Base-by-base conservation (phyloP, 1,140 invertebrate species). In the Yoshiicerus persimilis region DNA sequence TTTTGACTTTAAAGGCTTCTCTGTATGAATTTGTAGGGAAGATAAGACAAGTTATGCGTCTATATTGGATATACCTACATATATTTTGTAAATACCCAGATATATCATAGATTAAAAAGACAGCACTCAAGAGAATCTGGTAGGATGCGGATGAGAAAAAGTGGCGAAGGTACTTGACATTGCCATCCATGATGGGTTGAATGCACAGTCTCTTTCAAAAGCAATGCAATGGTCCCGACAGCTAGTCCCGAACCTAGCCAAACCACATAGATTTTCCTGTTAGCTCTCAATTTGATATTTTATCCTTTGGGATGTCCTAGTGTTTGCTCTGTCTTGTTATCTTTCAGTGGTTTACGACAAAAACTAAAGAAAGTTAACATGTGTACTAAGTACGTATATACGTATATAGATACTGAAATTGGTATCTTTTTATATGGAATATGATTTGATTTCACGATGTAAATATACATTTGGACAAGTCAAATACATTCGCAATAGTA, bases 241-340 rank as follows among this genome's bases (percentile, higher is more conserved):
- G 32, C 32, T 36, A 80, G 38, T 38, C 75, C 75, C 34, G 8
- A 34, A n/a, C 8, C 75, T 36, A 34, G 23, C 20, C 75, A 36
- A 36, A 32, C 75, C 75, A 80, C 75, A 38, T 80, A 36, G 32
- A 80, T 36, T 80, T 80, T 80, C 75, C 20, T 80, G 75, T 80
- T 80, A 80, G 75, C 30, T 80, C 32, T 80, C 75, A 36, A 80
- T 80, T 36, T 38, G 70, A 80, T 80, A 36, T 80, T 80, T 80
- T 80, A 32, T 80, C 32, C 20, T 9, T 32, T 2, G 75, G 38
- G 75, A 80, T 36, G 75, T 34, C 75, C 34, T 11, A 80, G 32
- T n/a, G 34, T 80, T 80, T 80, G 36, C 30, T 70, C 30, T 70
- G 6, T n/a, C 47, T 56, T 56, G 47, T 56, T 56, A 56, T 56